phyloP scores from a whole-genome alignment of 2,888 invertebrate species.

The Timandra comae region DNA sequence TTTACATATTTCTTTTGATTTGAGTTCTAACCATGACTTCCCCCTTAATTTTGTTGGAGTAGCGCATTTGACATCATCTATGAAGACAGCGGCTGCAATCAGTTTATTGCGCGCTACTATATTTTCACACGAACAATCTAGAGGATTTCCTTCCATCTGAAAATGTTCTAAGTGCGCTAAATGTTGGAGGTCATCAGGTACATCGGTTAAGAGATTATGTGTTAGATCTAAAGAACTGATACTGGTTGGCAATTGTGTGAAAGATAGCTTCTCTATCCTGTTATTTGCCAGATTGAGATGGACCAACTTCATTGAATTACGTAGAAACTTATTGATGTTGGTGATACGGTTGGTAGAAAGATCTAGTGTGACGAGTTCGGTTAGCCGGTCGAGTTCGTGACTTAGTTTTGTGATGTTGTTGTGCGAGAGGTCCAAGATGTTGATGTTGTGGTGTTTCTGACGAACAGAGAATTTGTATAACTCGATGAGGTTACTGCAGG shows the following conservation, averaged over 20 bases:
- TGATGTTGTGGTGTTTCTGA: constrained; percentile 71
- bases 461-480: constrained; percentile 80
- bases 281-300: constrained; percentile 79
- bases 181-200: constrained; percentile 76
- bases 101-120: constrained; percentile 79
- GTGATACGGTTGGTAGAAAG: constrained; percentile 79
- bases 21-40: constrained; percentile 76
- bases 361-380: constrained; percentile 79
- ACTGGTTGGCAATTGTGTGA: constrained; percentile 73
- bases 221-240: constrained; percentile 79
- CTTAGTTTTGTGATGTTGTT: constrained; percentile 77
- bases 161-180: constrained; percentile 78
- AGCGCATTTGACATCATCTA: constrained; percentile 75
- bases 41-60: constrained; percentile 69
- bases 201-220: constrained; percentile 76
- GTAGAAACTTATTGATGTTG: constrained; percentile 75
- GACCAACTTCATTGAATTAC: constrained; percentile 74
- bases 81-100: constrained; percentile 68
- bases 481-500: constrained; percentile 83
- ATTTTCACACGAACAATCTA: constrained; percentile 83
- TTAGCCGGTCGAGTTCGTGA: constrained; percentile 75
- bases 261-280: constrained; percentile 70
- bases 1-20: constrained; percentile 74
- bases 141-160: constrained; percentile 81
- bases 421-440: constrained; percentile 79